Evolutionary conservation across 2,888 invertebrate genomes (phyloP).

Genomic region (Mactromeris polynyma): DNA sequence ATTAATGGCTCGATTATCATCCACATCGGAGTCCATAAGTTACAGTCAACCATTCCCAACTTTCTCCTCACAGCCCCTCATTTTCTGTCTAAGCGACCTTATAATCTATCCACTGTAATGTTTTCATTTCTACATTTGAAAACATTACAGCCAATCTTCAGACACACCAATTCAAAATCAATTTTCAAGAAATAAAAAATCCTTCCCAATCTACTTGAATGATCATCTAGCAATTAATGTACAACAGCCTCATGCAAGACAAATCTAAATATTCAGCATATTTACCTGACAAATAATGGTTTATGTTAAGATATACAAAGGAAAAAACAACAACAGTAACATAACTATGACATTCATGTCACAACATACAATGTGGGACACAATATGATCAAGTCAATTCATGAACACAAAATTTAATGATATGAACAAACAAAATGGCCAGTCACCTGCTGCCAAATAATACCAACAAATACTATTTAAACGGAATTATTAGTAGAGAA

Average conservation of each 20-base stretch:
- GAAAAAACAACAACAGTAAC: background rate
- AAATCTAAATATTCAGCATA: background rate
- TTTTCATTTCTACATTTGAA: too few relatives aligned
- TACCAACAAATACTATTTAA: background rate
- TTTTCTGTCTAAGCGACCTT: background rate
- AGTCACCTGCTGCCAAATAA: slow-evolving; percentile 12
- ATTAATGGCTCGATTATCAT: background rate
- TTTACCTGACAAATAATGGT: background rate
- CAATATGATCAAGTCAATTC: background rate
- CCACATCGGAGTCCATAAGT: background rate
- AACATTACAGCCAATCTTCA: too few relatives aligned
- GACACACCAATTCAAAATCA: too few relatives aligned
- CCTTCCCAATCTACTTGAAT: too few relatives aligned
- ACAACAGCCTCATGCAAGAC: background rate
- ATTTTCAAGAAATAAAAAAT: too few relatives aligned
- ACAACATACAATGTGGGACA: background rate
- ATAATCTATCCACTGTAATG: background rate
- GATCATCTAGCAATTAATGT: background rate
- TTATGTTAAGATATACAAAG: background rate
- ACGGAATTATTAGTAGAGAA: background rate
- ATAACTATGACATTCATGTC: background rate
- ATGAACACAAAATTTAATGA: slow-evolving; percentile 7
- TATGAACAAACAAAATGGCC: background rate
- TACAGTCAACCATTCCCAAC: too few relatives aligned
- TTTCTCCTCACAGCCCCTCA: background rate